These are phyloP conservation scores for Siniperca undulata DNA, from an alignment of 2,797 vertebrate species.

Conservation along the genomic window DNA sequence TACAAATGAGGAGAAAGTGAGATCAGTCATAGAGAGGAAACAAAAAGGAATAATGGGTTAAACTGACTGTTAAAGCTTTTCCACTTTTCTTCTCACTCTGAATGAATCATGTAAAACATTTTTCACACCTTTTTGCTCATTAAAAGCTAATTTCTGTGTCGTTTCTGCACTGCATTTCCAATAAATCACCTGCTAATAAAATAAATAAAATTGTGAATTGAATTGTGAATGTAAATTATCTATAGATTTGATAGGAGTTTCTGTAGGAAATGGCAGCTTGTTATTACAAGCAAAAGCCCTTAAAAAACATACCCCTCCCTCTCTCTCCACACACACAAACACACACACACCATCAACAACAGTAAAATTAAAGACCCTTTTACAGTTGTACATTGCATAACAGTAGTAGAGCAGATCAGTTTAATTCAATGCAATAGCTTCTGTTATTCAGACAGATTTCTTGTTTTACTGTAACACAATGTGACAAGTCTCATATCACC, in stretches of 20 bases:
- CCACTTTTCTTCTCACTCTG: neutral
- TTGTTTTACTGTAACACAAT: no score
- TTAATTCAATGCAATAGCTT: no score
- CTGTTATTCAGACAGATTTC: no score
- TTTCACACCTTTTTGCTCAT: neutral
- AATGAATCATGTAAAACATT: neutral
- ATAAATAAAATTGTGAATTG: no score
- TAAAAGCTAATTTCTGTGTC: neutral
- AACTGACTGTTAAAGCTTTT: slow-evolving; percentile 44
- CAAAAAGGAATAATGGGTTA: slow-evolving; percentile 34
- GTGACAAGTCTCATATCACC: no score
- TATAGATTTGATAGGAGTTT: neutral
- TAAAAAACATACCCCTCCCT: no score
- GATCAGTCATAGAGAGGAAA: neutral
- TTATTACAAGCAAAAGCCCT: no score
- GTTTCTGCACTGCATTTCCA: neutral
- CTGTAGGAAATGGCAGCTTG: neutral
- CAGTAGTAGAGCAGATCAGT: no score
- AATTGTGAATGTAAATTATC: neutral
- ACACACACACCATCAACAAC: no score
- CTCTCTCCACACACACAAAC: no score
- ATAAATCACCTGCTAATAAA: neutral
- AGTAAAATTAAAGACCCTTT: no score
- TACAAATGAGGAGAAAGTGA: slow-evolving; percentile 2
- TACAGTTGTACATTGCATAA: no score